phyloP scores from a whole-genome alignment of 2,797 vertebrate species.

The Lophura swinhoii region DNA sequence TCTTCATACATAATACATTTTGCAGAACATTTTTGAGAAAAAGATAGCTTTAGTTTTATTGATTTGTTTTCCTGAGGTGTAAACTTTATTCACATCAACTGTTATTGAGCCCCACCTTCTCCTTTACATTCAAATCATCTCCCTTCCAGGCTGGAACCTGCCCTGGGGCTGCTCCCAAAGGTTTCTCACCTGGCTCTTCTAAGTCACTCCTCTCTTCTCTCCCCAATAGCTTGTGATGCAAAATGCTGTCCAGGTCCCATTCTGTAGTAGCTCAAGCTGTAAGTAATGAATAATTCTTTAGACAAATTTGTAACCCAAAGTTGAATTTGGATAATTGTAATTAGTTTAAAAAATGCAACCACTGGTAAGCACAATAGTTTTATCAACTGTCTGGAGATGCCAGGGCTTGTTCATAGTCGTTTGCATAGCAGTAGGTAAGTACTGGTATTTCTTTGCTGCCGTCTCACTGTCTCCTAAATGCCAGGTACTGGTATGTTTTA shows the following conservation, averaged over 20 bases:
- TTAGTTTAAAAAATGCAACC: background rate
- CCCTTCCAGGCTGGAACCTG: background rate
- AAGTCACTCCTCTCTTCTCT: background rate
- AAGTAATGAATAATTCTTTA: background rate
- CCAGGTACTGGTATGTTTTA: background rate
- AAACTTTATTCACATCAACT: background rate
- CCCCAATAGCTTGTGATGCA: background rate
- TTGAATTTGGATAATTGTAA: background rate
- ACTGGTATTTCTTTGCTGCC: background rate
- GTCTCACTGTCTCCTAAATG: background rate
- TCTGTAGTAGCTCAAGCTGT: background rate
- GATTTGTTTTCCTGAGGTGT: background rate
- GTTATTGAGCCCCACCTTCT: background rate
- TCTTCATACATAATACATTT: background rate
- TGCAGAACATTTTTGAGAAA: background rate
- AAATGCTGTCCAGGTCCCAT: background rate
- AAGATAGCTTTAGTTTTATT: constrained; percentile 4
- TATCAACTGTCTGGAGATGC: background rate
- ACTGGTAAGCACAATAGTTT: background rate
- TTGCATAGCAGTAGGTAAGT: background rate
- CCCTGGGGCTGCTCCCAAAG: background rate
- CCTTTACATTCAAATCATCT: background rate
- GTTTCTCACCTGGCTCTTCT: background rate
- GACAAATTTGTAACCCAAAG: background rate
- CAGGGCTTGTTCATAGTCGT: background rate